Conservation (phyloP, 2,888 invertebrate genomes). For the Mellilla xanthometata region DNA sequence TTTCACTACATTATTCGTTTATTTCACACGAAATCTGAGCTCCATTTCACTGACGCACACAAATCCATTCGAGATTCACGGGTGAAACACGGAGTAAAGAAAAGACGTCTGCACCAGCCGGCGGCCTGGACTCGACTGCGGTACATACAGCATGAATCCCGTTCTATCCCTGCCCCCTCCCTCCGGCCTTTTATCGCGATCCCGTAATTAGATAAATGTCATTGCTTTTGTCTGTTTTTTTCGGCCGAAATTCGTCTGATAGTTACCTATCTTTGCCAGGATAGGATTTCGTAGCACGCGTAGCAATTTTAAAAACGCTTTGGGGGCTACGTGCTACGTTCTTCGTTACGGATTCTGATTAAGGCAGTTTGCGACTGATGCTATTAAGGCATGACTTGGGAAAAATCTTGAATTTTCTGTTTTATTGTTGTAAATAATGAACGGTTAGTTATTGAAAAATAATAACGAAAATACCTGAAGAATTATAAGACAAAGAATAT, state of each 20-base stretch:
- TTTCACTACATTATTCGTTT: constrained; percentile 25
- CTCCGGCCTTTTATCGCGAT: constrained; percentile 68
- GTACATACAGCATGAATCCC: constrained; percentile 50
- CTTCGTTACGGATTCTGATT: too few species aligned
- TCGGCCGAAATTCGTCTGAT: constrained; percentile 47
- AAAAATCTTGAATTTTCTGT: too few species aligned
- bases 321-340: not conserved
- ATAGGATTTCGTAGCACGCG: constrained; percentile 23
- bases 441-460: too few species aligned
- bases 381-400: too few species aligned
- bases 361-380: too few species aligned
- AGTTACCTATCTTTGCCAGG: constrained; percentile 36
- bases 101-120: constrained; percentile 32
- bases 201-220: constrained; percentile 81
- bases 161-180: constrained; percentile 36
- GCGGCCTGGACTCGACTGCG: constrained; percentile 55
- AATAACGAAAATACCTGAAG: too few species aligned
- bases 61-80: constrained; percentile 25
- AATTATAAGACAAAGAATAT: too few species aligned
- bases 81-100: constrained; percentile 9
- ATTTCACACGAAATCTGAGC: constrained; percentile 21
- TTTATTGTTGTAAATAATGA: too few species aligned
- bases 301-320: not conserved
- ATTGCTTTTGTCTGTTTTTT: constrained; percentile 69
- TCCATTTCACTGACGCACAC: constrained; percentile 28